Evolutionary conservation across 2,113 vertebrate genomes (phyloP), one percentile per base, ranked within the genome.

Genomic region (Willisornis vidua): DNA sequence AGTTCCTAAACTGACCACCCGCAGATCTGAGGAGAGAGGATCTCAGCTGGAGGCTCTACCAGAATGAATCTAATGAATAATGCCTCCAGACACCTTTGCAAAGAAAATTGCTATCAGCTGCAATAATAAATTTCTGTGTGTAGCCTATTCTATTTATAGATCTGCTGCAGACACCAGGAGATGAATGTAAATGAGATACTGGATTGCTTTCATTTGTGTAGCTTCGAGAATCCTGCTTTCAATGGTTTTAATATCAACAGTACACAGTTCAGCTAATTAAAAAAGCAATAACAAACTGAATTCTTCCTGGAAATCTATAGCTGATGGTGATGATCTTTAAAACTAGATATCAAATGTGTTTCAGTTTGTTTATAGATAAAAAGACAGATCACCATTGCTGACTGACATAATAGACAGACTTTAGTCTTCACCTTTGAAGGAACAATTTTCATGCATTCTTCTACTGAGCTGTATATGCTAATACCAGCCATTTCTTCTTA

Each of bases 131-230:
- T 97, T 93, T 93, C 94, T 97, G 11, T 91, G 85, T 95, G 94
- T 93, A 95, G 89, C 43, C 61, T 89, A 14, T 95, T 96, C 97
- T 98, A 96, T 97, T 97, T 96, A 97, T 93, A 97, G 97, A 43
- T 71, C 46, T 73, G 37, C 54, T 90, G 79, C 65, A 71, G 89
- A 84, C 65, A 81, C 71, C 58, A 68, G 23, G 59, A 83, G 77
- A 83, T 46, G 79, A 97, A 96, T 94, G 84, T 45, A 94, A 95
- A 97, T 93, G 83, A 96, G 91, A 48, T 59, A 65, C 43, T 18
- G 29, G 87, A 66, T 72, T 68, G 65, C 86, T 81, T 63, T 83
- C 31, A 1, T 81, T 96, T 77, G 35, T 65, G 84, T 33, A 61
- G 79, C 63, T 58, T 23, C 8, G 18, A 76, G 43, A 84, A 52